Base-by-base conservation (phyloP, 2,888 invertebrate genomes). In the Parapristionchus giblindavisi region DNA sequence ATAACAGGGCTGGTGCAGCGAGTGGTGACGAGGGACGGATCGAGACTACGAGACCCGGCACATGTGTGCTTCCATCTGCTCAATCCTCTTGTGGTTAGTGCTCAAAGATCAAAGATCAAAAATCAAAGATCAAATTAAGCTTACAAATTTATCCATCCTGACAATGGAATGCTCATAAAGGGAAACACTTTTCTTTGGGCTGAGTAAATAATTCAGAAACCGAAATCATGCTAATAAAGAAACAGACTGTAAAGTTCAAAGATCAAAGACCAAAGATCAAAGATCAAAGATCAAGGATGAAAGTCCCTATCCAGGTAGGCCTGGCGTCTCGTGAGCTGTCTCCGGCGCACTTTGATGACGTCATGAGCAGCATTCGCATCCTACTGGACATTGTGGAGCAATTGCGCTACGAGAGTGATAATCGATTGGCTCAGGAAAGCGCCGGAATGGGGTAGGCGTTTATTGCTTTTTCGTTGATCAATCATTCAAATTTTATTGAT, bases 331-430 rank as follows among this genome's bases (percentile, higher is more conserved):
- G 73, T 3, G 73, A 73, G 38, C 51, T 73, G 27, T 61, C 60
- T 27, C 82, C 86, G 32, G 82, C 87, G 24, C 87, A 87, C 71
- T 87, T 87, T 68, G 87, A 87, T 72, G 87, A 87, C 66, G 83
- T 87, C 34, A 80, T 87, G 79, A 82, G 82, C 65, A 81, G 81
- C 17, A 80, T 84, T 21, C 75, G 87, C 32, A 85, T 87, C 56
- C 80, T 87, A 11, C 76, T 87, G 48, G 87, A 87, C 75, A 80
- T 87, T 40, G 81, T 86, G 27, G 87, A 87, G 73, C 87, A 87
- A 75, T 77, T 86, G 27, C 76, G 87, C 29, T 87, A 86, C 68
- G 85, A 87, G 40, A 79, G 79, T 32, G 87, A 87, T 40, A 86
- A 85, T 65, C 77, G 81, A 27, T 76, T 77, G 32, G 75, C 65